Evolutionary conservation across 2,888 invertebrate species (phyloP), one percentile per base, ranked within the genome.

Genomic region (Coenonympha glycerion): DNA sequence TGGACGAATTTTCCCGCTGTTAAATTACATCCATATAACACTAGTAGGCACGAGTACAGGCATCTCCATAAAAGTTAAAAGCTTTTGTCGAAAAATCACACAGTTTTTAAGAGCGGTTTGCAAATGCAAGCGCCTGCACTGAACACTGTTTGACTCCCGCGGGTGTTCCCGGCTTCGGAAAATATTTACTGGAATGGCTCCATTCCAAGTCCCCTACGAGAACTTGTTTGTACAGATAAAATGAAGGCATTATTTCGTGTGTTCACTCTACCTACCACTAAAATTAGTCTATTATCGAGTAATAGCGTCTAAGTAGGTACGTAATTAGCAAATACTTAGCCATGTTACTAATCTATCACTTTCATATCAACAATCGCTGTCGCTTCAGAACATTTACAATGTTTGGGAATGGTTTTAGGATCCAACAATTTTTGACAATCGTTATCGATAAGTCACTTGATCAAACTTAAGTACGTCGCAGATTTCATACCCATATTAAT

Each of bases 1-100:
- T 26, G 24, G 24, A n/a, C 9, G 24, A 26, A 26, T 9, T 26
- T 26, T n/a, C 24, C 3, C 6, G 22, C 6, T 13, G 6, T 19
- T 9, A 22, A 36, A 6, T 19, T 33, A n/a, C n/a, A n/a, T n/a
- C n/a, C n/a, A n/a, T n/a, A n/a, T n/a, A 24, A 24, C 24, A 24
- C 24, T 24, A 24, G n/a, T 6, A 24, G 15, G 9, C 24, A 15
- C 13, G 67, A 68, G 68, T 74, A 76, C 71, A 71, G 72, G 71
- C 70, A 73, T 69, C 70, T 71, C 68, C 68, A 78, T 77, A 77
- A 83, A 83, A 79, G 79, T 81, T 84, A 83, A 85, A 83, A 84
- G 84, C 82, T 81, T 82, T 82, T 70, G 73, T 71, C 65, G 65
- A 79, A 85, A 84, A 81, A 79, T 47, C 48, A 49, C 55, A 47